Evolutionary conservation across 2,797 vertebrate species (phyloP).

Genomic region (Phataginus tricuspis): DNA sequence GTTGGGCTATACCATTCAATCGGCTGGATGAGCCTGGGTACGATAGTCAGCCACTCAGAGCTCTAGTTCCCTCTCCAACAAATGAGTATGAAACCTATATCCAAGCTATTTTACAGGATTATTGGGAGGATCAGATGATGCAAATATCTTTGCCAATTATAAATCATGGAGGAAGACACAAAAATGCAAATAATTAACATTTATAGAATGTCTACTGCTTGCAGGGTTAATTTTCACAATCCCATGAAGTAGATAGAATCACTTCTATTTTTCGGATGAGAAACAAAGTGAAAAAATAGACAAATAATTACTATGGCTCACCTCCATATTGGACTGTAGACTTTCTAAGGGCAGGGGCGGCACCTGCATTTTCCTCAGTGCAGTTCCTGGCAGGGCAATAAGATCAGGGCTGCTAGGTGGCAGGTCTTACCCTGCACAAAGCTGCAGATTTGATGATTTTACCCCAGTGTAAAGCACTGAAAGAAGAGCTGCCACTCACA

Average conservation of each 20-base stretch:
- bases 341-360: neutral
- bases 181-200: neutral
- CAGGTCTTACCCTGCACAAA: neutral
- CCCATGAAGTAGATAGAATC: neutral
- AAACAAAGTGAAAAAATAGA: neutral
- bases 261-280: neutral
- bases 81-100: neutral
- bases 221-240: neutral
- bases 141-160: neutral
- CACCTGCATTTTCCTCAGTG: neutral
- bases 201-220: neutral
- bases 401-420: neutral
- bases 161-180: neutral
- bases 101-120: neutral
- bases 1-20: neutral
- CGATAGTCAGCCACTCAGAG: neutral
- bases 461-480: constrained; percentile 19
- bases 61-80: neutral
- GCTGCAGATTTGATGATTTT: constrained; percentile 10
- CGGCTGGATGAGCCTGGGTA: neutral
- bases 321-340: neutral
- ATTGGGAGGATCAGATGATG: neutral
- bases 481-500: constrained; percentile 64
- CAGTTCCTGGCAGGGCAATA: neutral
- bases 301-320: neutral